Conservation (phyloP, 1,140 invertebrate species). For the Calephelis nemesis region DNA sequence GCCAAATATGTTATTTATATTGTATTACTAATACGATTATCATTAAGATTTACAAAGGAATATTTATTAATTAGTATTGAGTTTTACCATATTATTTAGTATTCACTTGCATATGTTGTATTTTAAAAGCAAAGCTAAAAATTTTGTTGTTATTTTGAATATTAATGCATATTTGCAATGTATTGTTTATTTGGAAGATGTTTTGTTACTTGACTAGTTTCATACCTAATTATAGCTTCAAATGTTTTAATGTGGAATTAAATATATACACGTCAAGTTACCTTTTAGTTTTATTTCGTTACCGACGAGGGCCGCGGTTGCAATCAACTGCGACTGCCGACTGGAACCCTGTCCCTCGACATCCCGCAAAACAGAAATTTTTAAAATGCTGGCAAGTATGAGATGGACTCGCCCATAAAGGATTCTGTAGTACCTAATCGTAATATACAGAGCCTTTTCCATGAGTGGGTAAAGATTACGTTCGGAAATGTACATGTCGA, state of each 20-base stretch:
- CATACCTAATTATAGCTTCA: slow-evolving; percentile 56
- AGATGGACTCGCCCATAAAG: too few relatives aligned
- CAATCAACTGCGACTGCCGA: too few relatives aligned
- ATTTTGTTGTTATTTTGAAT: slow-evolving; percentile 45
- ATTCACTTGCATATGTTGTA: slow-evolving; percentile 32
- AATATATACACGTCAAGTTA: slow-evolving; percentile 61
- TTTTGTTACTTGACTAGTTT: slow-evolving; percentile 52
- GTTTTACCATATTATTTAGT: slow-evolving; percentile 1
- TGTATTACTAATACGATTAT: slow-evolving; percentile 2
- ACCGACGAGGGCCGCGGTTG: neutral
- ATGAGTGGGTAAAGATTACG: too few relatives aligned
- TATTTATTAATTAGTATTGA: slow-evolving; percentile 18
- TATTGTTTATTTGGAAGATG: slow-evolving; percentile 47
- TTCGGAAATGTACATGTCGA: too few relatives aligned
- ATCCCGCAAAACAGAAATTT: too few relatives aligned
- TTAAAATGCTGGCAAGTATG: too few relatives aligned
- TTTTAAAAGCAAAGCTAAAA: slow-evolving; percentile 43
- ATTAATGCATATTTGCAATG: slow-evolving; percentile 35
- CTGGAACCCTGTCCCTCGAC: too few relatives aligned
- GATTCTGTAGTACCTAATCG: too few relatives aligned
- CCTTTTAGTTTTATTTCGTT: slow-evolving; percentile 31
- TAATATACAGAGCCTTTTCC: too few relatives aligned
- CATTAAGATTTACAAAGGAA: neutral
- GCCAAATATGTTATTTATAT: slow-evolving; percentile 8
- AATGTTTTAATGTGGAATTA: slow-evolving; percentile 66